These are phyloP conservation scores for Ophraella communa DNA, from an alignment of 2,888 invertebrate genomes.

Conservation along the genomic window DNA sequence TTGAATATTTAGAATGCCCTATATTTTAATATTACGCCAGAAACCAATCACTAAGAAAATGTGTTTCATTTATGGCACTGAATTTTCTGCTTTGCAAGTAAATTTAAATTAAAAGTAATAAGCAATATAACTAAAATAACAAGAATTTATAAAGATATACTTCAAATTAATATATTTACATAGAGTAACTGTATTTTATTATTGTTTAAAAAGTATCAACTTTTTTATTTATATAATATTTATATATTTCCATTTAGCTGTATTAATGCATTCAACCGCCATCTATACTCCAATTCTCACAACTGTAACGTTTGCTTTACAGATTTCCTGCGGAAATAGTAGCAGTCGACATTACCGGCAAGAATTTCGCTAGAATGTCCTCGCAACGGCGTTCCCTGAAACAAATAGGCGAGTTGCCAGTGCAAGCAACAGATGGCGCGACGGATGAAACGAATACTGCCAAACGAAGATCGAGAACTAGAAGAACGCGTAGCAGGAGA, in stretches of 20 bases:
- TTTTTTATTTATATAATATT: no score
- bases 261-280: neutral
- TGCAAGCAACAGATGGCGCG: constrained; percentile 47
- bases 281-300: neutral
- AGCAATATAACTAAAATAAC: no score
- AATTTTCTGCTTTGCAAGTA: no score
- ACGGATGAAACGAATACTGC: constrained; percentile 57
- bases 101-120: no score
- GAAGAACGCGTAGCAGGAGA: constrained; percentile 81
- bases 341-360: constrained; percentile 87
- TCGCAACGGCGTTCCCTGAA: constrained; percentile 81
- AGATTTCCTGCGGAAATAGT: constrained; percentile 90
- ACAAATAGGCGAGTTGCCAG: constrained; percentile 61
- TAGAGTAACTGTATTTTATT: neutral
- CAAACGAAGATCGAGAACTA: constrained; percentile 74
- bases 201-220: neutral
- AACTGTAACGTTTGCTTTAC: constrained; percentile 39
- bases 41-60: no score
- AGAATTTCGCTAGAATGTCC: constrained; percentile 88
- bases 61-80: no score
- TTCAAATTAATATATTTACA: no score
- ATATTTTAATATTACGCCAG: no score
- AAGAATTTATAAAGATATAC: no score
- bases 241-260: neutral
- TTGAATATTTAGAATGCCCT: no score